These are phyloP conservation scores for Dolichopus griseipennis DNA, from an alignment of 2,888 invertebrate genomes.

Conservation along the genomic window DNA sequence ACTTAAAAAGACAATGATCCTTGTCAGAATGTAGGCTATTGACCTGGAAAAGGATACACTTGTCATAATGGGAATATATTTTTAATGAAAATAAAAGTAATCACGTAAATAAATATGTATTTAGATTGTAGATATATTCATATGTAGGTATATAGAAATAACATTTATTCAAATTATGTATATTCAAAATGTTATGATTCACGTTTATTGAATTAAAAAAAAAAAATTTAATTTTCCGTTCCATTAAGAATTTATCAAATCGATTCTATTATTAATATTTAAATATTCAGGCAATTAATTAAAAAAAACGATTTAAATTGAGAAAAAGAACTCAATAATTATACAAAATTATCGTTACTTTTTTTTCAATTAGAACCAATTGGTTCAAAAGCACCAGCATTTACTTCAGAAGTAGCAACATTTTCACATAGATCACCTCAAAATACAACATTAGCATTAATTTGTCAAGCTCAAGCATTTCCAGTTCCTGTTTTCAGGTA, in stretches of 20 bases:
- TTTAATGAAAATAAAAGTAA: background rate
- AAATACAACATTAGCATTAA: constrained; percentile 25
- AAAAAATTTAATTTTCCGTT: background rate
- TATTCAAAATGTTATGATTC: too few relatives aligned
- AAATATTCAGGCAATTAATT: too few relatives aligned
- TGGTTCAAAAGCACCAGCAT: constrained; percentile 56
- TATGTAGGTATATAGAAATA: too few relatives aligned
- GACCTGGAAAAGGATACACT: background rate
- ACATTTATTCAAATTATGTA: too few relatives aligned
- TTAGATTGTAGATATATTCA: too few relatives aligned
- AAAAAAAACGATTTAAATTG: too few relatives aligned
- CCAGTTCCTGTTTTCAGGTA: constrained; percentile 46
- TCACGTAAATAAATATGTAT: background rate
- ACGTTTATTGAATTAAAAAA: background rate
- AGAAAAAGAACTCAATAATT: too few relatives aligned
- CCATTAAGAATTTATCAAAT: too few relatives aligned
- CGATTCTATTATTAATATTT: too few relatives aligned
- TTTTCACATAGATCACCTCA: constrained; percentile 27
- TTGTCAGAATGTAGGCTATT: background rate
- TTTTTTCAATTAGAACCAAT: constrained; percentile 49
- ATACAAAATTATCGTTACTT: too few relatives aligned
- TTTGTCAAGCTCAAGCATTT: constrained; percentile 46
- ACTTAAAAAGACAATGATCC: too few relatives aligned
- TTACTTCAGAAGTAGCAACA: constrained; percentile 38
- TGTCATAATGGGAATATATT: background rate